Evolutionary conservation across 2,797 vertebrate genomes (phyloP).

Genomic region (Amblyraja radiata): DNA sequence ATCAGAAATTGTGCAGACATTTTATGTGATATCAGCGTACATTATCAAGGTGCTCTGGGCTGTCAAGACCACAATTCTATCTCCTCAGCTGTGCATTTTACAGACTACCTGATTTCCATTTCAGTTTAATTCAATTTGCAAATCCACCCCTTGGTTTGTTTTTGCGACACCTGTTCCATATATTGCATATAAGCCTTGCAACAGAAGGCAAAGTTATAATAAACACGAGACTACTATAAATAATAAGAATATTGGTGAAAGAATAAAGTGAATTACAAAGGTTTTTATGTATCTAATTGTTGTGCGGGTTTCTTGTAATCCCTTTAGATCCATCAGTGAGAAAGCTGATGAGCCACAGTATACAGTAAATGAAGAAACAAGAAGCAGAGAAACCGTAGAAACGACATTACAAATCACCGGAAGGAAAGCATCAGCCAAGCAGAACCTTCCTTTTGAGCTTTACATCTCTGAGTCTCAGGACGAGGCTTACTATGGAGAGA

Average conservation of each 20-base stretch:
- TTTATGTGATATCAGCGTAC: slow-evolving; percentile 42
- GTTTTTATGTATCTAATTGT: background rate
- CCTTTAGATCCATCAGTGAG: slow-evolving; percentile 54
- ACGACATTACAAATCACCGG: slow-evolving; percentile 65
- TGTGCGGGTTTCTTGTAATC: slow-evolving; percentile 15
- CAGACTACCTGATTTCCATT: background rate
- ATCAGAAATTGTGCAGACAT: background rate
- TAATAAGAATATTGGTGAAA: background rate
- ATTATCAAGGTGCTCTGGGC: background rate
- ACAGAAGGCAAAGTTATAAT: background rate
- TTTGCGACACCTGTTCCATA: background rate
- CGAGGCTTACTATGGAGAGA: slow-evolving; percentile 49
- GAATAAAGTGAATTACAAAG: background rate
- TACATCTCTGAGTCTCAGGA: slow-evolving; percentile 57
- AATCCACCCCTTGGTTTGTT: background rate
- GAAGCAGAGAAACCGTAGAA: slow-evolving; percentile 52
- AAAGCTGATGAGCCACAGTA: slow-evolving; percentile 57
- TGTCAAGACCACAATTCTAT: background rate
- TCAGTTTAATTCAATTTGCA: background rate
- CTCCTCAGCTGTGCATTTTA: background rate
- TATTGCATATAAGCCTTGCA: background rate
- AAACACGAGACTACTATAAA: background rate
- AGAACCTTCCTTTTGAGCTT: slow-evolving; percentile 50
- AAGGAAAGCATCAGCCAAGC: slow-evolving; percentile 47
- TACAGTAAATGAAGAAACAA: slow-evolving; percentile 45